Evolutionary conservation across 2,113 vertebrate genomes (phyloP).

Genomic region (Suricata suricatta): DNA sequence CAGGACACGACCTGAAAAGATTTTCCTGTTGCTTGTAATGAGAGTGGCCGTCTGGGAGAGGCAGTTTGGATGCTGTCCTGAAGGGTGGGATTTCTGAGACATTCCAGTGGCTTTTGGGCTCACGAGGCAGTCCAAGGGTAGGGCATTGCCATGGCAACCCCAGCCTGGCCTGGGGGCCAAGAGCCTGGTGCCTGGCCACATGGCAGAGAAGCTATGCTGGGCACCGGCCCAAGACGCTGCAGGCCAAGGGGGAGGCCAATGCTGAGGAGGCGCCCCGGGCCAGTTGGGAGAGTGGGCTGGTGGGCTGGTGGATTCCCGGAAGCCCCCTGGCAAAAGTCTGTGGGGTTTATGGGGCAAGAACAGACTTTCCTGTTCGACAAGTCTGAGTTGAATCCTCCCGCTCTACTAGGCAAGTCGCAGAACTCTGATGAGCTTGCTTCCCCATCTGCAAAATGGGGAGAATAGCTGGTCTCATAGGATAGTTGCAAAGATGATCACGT

Average conservation of each 20-base stretch:
- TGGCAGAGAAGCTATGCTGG: neutral
- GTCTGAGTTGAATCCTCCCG: neutral
- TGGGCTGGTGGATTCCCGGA: neutral
- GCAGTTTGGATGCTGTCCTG: slow-evolving; percentile 70
- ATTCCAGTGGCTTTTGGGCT: slow-evolving; percentile 77
- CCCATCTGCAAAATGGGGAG: neutral
- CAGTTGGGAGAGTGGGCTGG: neutral
- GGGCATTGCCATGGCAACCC: slow-evolving; percentile 70
- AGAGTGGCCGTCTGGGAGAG: slow-evolving; percentile 64
- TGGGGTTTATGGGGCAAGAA: neutral
- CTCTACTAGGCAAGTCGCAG: neutral
- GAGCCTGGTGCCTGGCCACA: slow-evolving; percentile 39
- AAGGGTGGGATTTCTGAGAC: slow-evolving; percentile 75
- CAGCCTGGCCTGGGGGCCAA: slow-evolving; percentile 29
- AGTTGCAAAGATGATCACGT: neutral
- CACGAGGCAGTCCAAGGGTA: slow-evolving; percentile 53
- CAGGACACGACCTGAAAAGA: slow-evolving; percentile 59
- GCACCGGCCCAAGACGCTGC: neutral
- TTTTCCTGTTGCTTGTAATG: slow-evolving; percentile 57
- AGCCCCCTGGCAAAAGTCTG: neutral
- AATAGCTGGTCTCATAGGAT: neutral
- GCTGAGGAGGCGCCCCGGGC: neutral
- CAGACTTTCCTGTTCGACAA: neutral
- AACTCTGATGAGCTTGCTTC: neutral
- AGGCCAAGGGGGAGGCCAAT: neutral